Base-by-base conservation (phyloP, 2,888 invertebrate genomes). In the Drosophila meridionalis region DNA sequence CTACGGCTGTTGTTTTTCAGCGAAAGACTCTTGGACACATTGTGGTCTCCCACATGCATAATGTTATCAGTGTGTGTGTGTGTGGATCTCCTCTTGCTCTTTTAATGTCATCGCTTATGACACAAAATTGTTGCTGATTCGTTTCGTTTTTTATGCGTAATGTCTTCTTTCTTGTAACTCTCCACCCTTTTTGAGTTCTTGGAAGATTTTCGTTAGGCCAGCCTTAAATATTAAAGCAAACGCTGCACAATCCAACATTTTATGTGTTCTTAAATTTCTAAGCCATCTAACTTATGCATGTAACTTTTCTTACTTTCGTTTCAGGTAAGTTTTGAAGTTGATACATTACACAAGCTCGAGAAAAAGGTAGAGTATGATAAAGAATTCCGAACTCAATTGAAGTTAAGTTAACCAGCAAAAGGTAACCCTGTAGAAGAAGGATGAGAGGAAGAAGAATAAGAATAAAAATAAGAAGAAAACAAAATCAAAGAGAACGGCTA, bases 71-170 rank as follows among this genome's bases (percentile, higher is more conserved):
- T 40, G 47, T 20, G n/a, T 42, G 20, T 34, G 36, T 36, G 26
- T 58, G 50, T 5, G 20, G 20, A 20, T 20, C 20, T 47, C 48
- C 40, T 32, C 38, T 73, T 56, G 62, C 53, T 68, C 62, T 69
- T 52, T 52, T 84, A 78, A 78, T 84, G 76, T 84, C 79, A 63
- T 76, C 82, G 78, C 81, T 84, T 81, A 84, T 81, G 78, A 65
- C 58, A 64, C 72, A 68, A 84, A 81, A 78, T 81, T 84, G 78
- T 82, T 81, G 78, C 81, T 84, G 81, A 83, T 81, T 81, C 75
- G 57, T 47, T 83, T 74, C 70, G 57, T 78, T 83, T 83, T 69
- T 69, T 69, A 69, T 74, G 83, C 69, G 45, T 64, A 61, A 79
- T 69, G 68, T 45, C 55, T 62, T 65, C 57, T 53, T 45, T 40